These are phyloP conservation scores for Psylliodes chrysocephalus DNA, from an alignment of 2,888 invertebrate genomes.

Conservation along the genomic window DNA sequence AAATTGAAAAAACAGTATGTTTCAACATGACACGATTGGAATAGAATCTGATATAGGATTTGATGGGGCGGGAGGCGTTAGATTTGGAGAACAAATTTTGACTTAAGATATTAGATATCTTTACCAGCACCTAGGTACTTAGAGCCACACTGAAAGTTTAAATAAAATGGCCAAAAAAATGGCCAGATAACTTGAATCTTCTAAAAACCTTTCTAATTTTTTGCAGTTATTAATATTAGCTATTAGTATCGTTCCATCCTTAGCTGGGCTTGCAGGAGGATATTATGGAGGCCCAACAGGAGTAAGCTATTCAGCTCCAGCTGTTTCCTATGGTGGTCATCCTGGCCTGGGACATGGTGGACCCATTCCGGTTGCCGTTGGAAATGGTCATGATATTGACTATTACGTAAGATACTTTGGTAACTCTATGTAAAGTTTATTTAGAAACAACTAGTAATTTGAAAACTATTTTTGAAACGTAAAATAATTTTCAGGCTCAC, in stretches of 20 bases:
- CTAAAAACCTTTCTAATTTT: too few species aligned
- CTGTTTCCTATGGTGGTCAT: conserved; percentile 17
- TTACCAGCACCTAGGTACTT: too few species aligned
- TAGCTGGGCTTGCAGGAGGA: conserved; percentile 27
- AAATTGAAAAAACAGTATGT: too few species aligned
- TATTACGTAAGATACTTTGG: conserved; percentile 48
- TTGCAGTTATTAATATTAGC: background rate
- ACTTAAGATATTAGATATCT: too few species aligned
- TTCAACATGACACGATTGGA: too few species aligned
- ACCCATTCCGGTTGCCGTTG: conserved; percentile 42
- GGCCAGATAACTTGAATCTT: too few species aligned
- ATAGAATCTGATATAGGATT: too few species aligned
- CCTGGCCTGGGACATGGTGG: conserved; percentile 30
- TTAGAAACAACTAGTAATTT: background rate
- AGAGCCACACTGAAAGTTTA: too few species aligned
- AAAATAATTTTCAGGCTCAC: conserved; percentile 53
- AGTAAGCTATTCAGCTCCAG: conserved; percentile 28
- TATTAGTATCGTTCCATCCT: conserved; percentile 7
- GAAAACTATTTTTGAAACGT: background rate
- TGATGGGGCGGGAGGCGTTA: too few species aligned
- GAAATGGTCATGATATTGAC: conserved; percentile 47
- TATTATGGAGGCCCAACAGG: conserved; percentile 22
- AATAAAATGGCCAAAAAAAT: too few species aligned
- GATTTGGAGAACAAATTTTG: too few species aligned
- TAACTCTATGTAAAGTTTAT: background rate